Base-by-base conservation (phyloP, 2,113 vertebrate genomes). In the Pavo muticus region DNA sequence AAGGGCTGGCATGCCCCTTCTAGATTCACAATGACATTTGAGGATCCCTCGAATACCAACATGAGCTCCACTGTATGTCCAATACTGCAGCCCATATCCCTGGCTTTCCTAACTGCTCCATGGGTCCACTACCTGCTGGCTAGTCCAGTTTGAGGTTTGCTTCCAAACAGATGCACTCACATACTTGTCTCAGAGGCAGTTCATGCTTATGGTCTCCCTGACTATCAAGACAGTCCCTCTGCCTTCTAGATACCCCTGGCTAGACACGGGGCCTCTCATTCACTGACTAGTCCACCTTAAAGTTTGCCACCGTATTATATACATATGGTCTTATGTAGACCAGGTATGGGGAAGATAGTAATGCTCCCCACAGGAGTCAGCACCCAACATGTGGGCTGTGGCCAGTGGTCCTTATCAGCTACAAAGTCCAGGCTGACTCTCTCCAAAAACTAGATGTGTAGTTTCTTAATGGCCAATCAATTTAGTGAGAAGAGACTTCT, bases 1-100 rank as follows among this genome's bases (percentile, higher is more conserved):
- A 65, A 72, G 48, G 45, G 16, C 27, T 63, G 0, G 1, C 17
- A 17, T 14, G 5, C 10, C 24, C 2, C 4, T 32, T 32, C 21
- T 70, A 56, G n/a, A 4, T 71, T 64, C 23, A 47, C 23, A 29
- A n/a, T n/a, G 29, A 11, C 9, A 1, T 47, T 67, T 14, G 9
- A 23, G 23, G 29, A 48, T 48, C 35, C 9, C 3, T 5, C 44
- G 11, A 54, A 17, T 23, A 45, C 10, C 9, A 47, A 18, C 10
- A 11, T 3, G 17, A n/a, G 14, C 27, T 11, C 16, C 11, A 14
- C 40, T 71, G 17, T 54, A 21, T 32, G 37, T 45, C 16, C 16
- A 12, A 9, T 45, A 23, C 13, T 20, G 37, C 30, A 69, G 44
- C 44, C 12, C 8, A 8, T 6, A 60, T n/a, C 32, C 54, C 45